Evolutionary conservation across 2,113 vertebrate genomes (phyloP), one percentile per base, ranked within the genome.

Genomic region (Dicrurus megarhynchus): DNA sequence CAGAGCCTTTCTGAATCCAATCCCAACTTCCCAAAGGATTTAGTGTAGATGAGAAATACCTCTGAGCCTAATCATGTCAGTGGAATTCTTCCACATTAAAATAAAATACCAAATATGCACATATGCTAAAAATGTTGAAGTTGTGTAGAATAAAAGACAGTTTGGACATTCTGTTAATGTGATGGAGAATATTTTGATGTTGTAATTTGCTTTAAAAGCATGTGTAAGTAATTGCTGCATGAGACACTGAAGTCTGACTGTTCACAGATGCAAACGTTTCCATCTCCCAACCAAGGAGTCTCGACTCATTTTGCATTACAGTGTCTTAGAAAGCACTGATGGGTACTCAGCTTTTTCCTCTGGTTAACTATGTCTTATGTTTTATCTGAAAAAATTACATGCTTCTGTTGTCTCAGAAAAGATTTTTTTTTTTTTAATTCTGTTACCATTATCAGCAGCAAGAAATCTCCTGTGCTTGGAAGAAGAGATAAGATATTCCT

Each of bases 201-300:
- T 85, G 71, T 93, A 95, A 83, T 90, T 93, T 88, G 67, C 41
- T 81, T 52, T 18, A 84, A 89, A 82, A 85, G 61, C 87, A 88
- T 39, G 33, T 95, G 84, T 89, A 71, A 94, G 64, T 55, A 87
- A 56, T 91, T 85, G 84, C 84, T 89, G 16, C 32, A 11, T 37
- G 77, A 93, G 69, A 28, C 67, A 79, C 46, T 82, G n/a, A 71
- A 89, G 41, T 71, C 35, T 90, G 84, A 47, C 78, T 79, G 41
- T 42, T 89, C 61, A 49, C 53, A 93, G 70, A 73, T 89, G 57
- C 50, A 83, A 41, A 35, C 0, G 0, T 42, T 92, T 92, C 46
- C 11, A 37, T 63, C 53, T 87, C 61, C 33, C 49, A 47, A 3
- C 7, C 11, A 56, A 80, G 50, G 23, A 50, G 39, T 53, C 65